phyloP scores from a whole-genome alignment of 2,888 invertebrate genomes.

The Acleris laterana region DNA sequence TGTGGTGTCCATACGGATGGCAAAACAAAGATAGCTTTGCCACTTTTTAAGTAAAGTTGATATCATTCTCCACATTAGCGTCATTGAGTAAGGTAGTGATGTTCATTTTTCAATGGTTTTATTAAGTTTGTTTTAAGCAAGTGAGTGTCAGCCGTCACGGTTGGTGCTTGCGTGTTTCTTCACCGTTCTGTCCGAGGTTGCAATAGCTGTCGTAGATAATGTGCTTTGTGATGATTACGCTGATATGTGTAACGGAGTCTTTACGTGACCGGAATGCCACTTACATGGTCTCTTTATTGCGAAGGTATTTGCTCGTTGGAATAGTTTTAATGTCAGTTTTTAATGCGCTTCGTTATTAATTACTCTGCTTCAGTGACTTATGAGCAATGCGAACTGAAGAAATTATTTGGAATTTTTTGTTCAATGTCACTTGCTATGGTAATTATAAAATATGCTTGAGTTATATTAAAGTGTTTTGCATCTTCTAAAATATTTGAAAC shows the following conservation, averaged over 20 bases:
- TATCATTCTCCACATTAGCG: neutral
- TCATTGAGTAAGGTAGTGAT: neutral
- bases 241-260: slow-evolving; percentile 74
- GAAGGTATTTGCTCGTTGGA: slow-evolving; percentile 42
- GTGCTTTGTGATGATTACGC: slow-evolving; percentile 62
- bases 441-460: too few species aligned
- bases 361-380: slow-evolving; percentile 7
- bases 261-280: slow-evolving; percentile 55
- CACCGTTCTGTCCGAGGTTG: slow-evolving; percentile 67
- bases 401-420: too few species aligned
- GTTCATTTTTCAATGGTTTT: slow-evolving; percentile 27
- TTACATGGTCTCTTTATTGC: slow-evolving; percentile 46
- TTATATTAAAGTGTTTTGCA: too few species aligned
- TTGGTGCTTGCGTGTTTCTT: slow-evolving; percentile 64
- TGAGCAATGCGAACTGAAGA: neutral
- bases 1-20: slow-evolving; percentile 40
- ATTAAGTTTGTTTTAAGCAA: slow-evolving; percentile 47
- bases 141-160: slow-evolving; percentile 74
- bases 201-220: slow-evolving; percentile 74
- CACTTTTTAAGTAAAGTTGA: neutral
- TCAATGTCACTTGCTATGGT: too few species aligned
- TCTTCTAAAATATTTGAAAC: too few species aligned
- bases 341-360: slow-evolving; percentile 17
- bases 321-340: slow-evolving; percentile 41
- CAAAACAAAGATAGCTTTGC: slow-evolving; percentile 27